Base-by-base conservation (phyloP, 2,113 vertebrate genomes). In the Machaerirhynchus nigripectus region DNA sequence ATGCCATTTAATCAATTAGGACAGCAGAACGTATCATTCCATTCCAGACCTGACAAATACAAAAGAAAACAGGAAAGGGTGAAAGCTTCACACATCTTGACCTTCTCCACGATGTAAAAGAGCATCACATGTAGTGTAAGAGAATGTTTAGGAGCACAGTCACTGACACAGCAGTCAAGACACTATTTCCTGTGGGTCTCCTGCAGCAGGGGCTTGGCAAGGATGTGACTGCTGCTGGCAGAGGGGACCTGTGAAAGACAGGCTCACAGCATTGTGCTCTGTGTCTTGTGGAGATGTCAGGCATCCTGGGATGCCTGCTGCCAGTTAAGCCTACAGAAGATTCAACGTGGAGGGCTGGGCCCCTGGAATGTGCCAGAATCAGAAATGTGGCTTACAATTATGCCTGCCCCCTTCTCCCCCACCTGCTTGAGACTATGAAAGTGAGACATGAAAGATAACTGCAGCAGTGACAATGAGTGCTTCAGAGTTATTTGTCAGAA, bases 1-100 rank as follows among this genome's bases (percentile, higher is more conserved):
- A 88, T 92, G 80, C 26, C 83, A 78, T 93, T 95, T 92, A 89
- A 96, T 89, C 92, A 92, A 81, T 87, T 84, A 93, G 50, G 44
- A 68, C 11, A 84, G 83, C 49, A 87, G 88, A 88, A 78, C 13
- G 12, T 30, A 64, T 9, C 3, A 42, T 78, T 86, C 30, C 21
- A 26, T 78, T 90, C 75, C 68, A 65, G 28, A 69, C 10, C 28
- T 40, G 1, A 19, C 16, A 89, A 81, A 82, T 35, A 50, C 1
- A 65, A 87, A 92, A 49, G 13, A 75, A 79, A 88, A 70, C 4
- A 44, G 19, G 46, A 69, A 71, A 81, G 33, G 22, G 5, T 33
- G 56, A 90, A 68, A 68, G 14, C 20, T 59, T 84, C 30, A 42
- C 65, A 46, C 16, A 55, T 30, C 42, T 86, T 15, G 26, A 56